Conservation (phyloP, 64 coral and sea anemone genomes). For the Astreopora myriophthalma region DNA sequence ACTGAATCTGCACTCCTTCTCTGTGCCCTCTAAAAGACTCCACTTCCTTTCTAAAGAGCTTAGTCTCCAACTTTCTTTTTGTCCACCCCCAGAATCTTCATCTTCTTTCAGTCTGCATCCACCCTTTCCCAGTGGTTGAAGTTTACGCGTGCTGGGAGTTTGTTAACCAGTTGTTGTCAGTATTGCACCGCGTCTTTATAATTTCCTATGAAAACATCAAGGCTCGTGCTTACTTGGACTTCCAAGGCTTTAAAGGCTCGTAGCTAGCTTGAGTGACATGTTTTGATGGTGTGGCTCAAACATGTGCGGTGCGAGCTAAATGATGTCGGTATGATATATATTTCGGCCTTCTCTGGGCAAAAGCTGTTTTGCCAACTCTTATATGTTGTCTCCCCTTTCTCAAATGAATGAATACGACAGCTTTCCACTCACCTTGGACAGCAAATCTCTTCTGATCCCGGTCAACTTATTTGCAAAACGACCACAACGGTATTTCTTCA, state of each 20-base stretch:
- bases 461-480: neutral
- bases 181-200: neutral
- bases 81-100: neutral
- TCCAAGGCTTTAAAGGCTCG: conserved; percentile 14
- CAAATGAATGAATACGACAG: neutral
- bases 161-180: neutral
- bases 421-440: neutral
- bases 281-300: conserved; percentile 64
- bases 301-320: conserved; percentile 45
- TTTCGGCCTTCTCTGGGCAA: neutral
- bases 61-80: neutral
- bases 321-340: conserved; percentile 52
- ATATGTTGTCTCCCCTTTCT: too few species aligned
- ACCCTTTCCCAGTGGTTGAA: conserved; percentile 60
- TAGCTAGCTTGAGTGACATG: conserved; percentile 48
- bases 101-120: conserved; percentile 22
- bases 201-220: conserved; percentile 26
- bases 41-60: neutral
- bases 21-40: neutral
- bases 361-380: neutral
- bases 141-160: neutral
- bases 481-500: neutral
- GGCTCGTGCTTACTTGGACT: neutral
- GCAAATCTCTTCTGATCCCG: neutral
- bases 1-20: conserved; percentile 28